Percentiles rank a stretch among this genome's conserved stretches.
Conservation (phyloP, 1,140 invertebrate species). For the Cylas formicarius region DNA sequence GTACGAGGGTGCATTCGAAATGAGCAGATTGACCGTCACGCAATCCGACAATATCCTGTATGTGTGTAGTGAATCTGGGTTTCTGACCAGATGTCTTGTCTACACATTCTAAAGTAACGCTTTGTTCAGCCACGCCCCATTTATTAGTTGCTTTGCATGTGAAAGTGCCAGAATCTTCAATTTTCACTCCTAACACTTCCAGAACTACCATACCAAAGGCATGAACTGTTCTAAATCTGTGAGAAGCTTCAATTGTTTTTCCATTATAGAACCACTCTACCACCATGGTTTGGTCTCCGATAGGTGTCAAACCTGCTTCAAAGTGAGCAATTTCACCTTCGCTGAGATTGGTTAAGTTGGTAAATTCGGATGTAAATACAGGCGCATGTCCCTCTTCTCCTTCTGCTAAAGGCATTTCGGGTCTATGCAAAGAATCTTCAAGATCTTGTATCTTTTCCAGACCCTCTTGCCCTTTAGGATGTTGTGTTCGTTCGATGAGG, state of each 20-base stretch:
- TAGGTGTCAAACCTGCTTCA: slow-evolving; percentile 86
- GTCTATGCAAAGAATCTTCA: slow-evolving; percentile 74
- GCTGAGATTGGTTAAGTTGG: slow-evolving; percentile 70
- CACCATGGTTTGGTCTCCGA: slow-evolving; percentile 91
- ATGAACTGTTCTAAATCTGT: slow-evolving; percentile 83
- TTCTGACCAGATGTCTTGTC: slow-evolving; percentile 78
- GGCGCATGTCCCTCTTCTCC: slow-evolving; percentile 74
- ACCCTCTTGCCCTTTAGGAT: slow-evolving; percentile 87
- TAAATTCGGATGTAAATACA: slow-evolving; percentile 80
- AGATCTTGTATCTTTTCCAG: slow-evolving; percentile 84
- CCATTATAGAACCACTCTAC: slow-evolving; percentile 98
- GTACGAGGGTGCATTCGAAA: slow-evolving; percentile 86
- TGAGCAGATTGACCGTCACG: slow-evolving; percentile 89
- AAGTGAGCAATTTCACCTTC: slow-evolving; percentile 92
- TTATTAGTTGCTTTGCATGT: slow-evolving; percentile 82
- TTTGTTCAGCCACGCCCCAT: slow-evolving; percentile 81
- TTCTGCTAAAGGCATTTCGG: slow-evolving; percentile 58
- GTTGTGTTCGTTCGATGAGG: slow-evolving; percentile 81
- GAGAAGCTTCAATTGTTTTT: slow-evolving; percentile 78
- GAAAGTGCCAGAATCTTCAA: slow-evolving; percentile 80
- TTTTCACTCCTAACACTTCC: slow-evolving; percentile 84
- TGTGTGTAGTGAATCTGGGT: slow-evolving; percentile 81
- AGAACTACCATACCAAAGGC: slow-evolving; percentile 94
- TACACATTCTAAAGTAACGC: slow-evolving; percentile 72
- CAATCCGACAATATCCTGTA: slow-evolving; percentile 74